Evolutionary conservation across 2,797 vertebrate species (phyloP).

Genomic region (Arremon brunneinucha): DNA sequence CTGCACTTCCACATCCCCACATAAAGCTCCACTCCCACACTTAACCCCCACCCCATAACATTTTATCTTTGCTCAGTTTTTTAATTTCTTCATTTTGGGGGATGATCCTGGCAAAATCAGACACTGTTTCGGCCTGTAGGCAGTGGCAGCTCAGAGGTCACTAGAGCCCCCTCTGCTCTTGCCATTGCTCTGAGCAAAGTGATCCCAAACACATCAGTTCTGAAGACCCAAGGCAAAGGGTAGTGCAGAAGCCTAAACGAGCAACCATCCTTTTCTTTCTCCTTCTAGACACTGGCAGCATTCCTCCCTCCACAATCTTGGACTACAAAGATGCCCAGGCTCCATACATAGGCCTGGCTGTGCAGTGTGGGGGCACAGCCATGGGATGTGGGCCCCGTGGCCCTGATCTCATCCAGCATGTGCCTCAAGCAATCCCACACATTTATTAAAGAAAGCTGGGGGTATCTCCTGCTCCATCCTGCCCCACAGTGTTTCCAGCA

Average conservation of each 20-base stretch:
- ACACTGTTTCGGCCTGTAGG: not conserved
- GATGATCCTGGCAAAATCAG: not conserved
- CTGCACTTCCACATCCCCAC: fast-evolving
- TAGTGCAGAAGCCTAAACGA: not conserved
- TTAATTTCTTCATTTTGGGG: not conserved
- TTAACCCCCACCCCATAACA: fast-evolving
- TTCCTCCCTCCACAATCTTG: not conserved
- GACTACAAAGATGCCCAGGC: fast-evolving
- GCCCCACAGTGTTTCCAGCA: not conserved
- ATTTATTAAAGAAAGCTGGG: not conserved
- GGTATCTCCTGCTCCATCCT: not conserved
- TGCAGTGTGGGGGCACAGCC: fast-evolving
- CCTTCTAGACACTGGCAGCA: not conserved
- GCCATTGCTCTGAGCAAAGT: not conserved
- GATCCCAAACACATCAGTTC: not conserved
- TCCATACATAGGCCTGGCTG: fast-evolving
- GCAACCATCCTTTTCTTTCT: not conserved
- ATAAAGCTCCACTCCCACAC: not conserved
- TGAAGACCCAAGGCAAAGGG: not conserved
- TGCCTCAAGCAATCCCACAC: not conserved
- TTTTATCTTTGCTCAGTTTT: not conserved
- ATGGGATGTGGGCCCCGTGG: fast-evolving
- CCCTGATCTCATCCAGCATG: not conserved
- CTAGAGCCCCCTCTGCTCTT: not conserved
- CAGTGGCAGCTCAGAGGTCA: not conserved